Percentiles rank a stretch among this genome's conserved stretches.
Conservation (phyloP, 2,113 vertebrate genomes). For the Scopus umbretta region DNA sequence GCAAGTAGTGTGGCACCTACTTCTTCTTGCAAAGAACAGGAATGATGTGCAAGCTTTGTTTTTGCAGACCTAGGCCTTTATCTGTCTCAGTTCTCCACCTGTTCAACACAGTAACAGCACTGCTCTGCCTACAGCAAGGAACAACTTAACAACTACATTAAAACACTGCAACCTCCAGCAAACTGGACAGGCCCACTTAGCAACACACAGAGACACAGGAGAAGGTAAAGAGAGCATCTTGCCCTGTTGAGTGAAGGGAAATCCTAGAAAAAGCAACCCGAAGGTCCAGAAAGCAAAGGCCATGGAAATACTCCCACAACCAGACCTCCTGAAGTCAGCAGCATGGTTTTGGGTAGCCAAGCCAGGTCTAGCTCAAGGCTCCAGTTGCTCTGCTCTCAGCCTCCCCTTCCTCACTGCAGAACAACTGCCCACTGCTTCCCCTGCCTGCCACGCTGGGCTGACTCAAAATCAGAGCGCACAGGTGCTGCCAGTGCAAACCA, state of each 20-base stretch:
- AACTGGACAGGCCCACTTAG: background rate
- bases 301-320: background rate
- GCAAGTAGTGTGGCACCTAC: background rate
- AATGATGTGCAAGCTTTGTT: background rate
- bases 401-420: background rate
- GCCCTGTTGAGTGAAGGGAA: background rate
- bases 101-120: background rate
- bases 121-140: background rate
- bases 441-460: fast-evolving
- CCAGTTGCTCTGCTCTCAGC: background rate
- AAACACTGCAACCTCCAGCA: background rate
- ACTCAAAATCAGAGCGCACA: background rate
- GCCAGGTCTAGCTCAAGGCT: background rate
- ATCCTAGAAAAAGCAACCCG: background rate
- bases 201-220: background rate
- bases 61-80: background rate
- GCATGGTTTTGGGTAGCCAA: background rate
- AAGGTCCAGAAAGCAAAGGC: background rate
- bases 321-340: background rate
- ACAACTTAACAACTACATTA: fast-evolving
- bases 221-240: background rate
- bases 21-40: background rate
- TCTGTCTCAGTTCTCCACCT: background rate
- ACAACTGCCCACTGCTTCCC: fast-evolving
- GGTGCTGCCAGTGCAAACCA: background rate